Percentiles rank a stretch among this genome's conserved stretches.
phyloP scores from a whole-genome alignment of 37 sponge, comb jelly and placozoan genomes.

The Chondrilla cf. caribensis region DNA sequence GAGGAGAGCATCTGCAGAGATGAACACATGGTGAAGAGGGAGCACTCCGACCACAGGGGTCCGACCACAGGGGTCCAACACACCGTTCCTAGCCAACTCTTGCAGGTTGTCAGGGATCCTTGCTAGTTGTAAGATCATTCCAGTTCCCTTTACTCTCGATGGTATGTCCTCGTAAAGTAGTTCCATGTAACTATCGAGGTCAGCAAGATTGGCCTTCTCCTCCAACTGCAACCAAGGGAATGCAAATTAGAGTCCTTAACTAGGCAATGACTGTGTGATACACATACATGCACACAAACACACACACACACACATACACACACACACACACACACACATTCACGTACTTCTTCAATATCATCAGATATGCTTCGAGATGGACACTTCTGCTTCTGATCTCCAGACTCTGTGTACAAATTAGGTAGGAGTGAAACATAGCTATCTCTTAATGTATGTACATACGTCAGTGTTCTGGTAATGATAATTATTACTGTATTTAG shows the following conservation, averaged over 20 bases:
- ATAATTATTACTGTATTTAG: no score
- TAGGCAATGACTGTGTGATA: background rate
- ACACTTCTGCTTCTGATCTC: no score
- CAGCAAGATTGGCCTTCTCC: constrained; percentile 76
- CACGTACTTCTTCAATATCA: no score
- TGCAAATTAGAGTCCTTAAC: background rate
- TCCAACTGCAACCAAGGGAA: constrained; percentile 22
- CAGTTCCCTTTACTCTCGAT: constrained; percentile 78
- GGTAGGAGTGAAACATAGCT: no score
- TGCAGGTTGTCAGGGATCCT: constrained; percentile 92
- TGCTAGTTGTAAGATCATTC: constrained; percentile 86
- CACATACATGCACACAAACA: background rate
- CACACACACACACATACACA: constrained; percentile 3
- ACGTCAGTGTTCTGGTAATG: no score
- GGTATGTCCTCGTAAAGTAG: constrained; percentile 83
- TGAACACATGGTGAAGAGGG: background rate
- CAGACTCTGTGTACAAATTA: background rate
- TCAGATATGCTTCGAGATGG: no score
- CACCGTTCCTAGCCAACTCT: constrained; percentile 73
- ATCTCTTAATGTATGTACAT: no score
- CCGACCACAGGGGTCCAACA: background rate
- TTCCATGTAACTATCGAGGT: constrained; percentile 84
- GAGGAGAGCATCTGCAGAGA: constrained; percentile 67
- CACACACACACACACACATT: constrained; percentile 9
- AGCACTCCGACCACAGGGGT: background rate